Evolutionary conservation across 2,113 vertebrate species (phyloP).

Genomic region (Brachypteracias leptosomus): DNA sequence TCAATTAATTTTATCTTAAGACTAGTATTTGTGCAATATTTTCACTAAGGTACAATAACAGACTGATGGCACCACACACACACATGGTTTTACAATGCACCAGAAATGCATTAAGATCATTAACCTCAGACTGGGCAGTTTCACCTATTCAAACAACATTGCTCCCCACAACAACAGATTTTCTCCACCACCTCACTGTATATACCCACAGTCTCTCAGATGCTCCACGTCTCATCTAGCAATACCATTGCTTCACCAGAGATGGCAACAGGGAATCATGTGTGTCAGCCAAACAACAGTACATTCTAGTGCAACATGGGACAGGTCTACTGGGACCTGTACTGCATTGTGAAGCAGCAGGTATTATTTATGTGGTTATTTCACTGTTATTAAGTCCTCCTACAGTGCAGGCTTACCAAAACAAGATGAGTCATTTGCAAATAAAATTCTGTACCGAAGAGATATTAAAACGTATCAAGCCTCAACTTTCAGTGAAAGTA

Average conservation of each 20-base stretch:
- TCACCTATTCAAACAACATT: not conserved
- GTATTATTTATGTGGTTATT: not conserved
- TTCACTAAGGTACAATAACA: not conserved
- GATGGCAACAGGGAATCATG: not conserved
- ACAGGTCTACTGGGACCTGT: not conserved
- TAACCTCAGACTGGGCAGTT: not conserved
- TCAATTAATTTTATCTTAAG: not conserved
- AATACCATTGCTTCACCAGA: not conserved
- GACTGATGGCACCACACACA: not conserved
- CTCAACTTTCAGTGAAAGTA: not conserved
- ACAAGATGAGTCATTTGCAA: not conserved
- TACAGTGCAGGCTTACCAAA: not conserved
- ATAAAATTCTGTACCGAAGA: not conserved
- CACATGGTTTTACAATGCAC: fast-evolving
- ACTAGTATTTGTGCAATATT: not conserved
- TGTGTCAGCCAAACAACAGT: not conserved
- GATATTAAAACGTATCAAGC: not conserved
- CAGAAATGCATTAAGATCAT: not conserved
- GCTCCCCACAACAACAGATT: fast-evolving
- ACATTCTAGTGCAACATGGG: not conserved
- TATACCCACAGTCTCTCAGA: not conserved
- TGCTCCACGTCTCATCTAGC: not conserved
- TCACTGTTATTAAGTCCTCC: not conserved
- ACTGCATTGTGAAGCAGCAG: not conserved
- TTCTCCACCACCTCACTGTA: not conserved